Conservation (phyloP, 1,140 invertebrate species). For the Linepithema humile region DNA sequence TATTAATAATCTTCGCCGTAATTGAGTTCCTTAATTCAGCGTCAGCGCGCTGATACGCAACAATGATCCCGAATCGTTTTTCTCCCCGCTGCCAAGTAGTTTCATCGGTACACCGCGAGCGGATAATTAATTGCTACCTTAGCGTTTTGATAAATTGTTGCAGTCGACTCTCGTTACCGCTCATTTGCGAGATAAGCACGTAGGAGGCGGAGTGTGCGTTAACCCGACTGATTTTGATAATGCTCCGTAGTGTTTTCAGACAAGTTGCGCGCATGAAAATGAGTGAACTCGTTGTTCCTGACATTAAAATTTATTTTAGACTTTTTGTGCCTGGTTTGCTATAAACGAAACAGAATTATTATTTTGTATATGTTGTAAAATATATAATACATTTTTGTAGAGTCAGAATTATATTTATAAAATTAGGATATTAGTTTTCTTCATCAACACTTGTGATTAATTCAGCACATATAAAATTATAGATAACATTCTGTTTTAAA, state of each 20-base stretch:
- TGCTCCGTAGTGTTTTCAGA: not conserved
- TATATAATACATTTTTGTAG: not conserved
- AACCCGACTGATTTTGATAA: constrained; percentile 36
- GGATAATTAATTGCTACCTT: constrained; percentile 55
- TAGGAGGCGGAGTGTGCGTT: not conserved
- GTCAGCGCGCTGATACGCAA: constrained; percentile 47
- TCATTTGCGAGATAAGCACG: constrained; percentile 53
- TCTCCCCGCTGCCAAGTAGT: constrained; percentile 46
- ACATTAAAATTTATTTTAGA: not conserved
- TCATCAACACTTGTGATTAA: not conserved
- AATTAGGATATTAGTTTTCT: not conserved
- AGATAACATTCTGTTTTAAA: not conserved
- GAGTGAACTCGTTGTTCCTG: constrained; percentile 1
- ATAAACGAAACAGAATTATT: not conserved
- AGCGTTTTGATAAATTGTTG: constrained; percentile 54
- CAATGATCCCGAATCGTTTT: constrained; percentile 50
- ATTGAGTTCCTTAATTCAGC: constrained; percentile 51
- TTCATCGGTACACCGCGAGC: constrained; percentile 49
- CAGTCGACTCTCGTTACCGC: constrained; percentile 49
- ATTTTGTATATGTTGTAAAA: not conserved
- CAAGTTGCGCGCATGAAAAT: constrained; percentile 3
- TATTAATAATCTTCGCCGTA: constrained; percentile 51
- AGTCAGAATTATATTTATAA: not conserved
- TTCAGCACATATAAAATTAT: not conserved
- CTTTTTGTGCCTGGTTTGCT: not conserved